Base-by-base conservation (phyloP, 2,888 invertebrate genomes). In the Capitulum mitella region DNA sequence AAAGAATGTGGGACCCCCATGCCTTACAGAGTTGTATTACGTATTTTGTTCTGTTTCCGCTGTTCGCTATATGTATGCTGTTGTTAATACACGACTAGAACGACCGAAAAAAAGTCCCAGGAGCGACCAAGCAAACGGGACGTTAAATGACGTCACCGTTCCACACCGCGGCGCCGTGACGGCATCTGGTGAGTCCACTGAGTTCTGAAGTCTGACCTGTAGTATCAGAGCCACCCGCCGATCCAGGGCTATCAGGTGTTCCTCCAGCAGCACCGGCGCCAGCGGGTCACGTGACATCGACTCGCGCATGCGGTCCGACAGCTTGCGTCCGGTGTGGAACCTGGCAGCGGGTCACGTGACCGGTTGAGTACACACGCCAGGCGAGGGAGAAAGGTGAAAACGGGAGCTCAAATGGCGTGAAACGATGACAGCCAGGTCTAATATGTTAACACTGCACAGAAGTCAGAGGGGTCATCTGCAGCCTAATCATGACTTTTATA, bases 161-260 rank as follows among this genome's bases (percentile, higher is more conserved):
- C 5, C 43, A 43, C n/a, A 43, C 6, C 43, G 12, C 12, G 5
- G 43, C 12, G 43, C 12, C 43, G 43, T 5, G 43, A 43, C 6
- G 43, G 43, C 5, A 8, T 12, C 12, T 43, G 12, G 43, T 5
- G 43, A 12, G 5, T 43, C 43, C 6, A 12, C 6, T 8, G 12
- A 43, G 43, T 43, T 8, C 5, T 43, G 43, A 8, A 12, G 12
- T 43, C 61, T 70, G 1, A 81, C 93, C 83, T 92, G 91, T 54
- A 97, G 89, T 80, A 96, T 89, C 81, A 92, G 91, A 81, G 89
- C 90, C 61, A 97, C 89, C 77, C 99, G 89, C 48, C 98, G 89
- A 86, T 99, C 98, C 58, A 98, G 87, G 0, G 99, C 98, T 26
- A 87, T 87, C 79, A 97, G 88, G 85, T 98, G 98, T 0, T 95